These are phyloP conservation scores for Microtus ochrogaster DNA, from an alignment of 2,113 vertebrate species.

Conservation along the genomic window DNA sequence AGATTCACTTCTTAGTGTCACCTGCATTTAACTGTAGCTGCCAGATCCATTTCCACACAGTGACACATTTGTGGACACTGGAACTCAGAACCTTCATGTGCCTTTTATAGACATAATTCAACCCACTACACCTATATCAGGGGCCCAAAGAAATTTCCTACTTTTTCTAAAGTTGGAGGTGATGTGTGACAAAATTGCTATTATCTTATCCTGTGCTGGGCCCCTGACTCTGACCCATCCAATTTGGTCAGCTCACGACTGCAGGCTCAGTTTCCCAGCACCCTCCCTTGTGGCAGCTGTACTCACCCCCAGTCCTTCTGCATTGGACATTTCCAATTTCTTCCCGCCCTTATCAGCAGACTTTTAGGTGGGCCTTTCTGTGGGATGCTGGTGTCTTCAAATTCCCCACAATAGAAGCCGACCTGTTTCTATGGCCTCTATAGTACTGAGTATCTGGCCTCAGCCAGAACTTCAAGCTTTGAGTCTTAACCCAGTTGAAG, in stretches of 20 bases:
- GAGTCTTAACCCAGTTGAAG: not conserved
- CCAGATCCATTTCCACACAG: not conserved
- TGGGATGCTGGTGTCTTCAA: not conserved
- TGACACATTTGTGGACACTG: not conserved
- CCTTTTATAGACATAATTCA: not conserved
- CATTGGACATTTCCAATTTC: not conserved
- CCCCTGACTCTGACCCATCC: not conserved
- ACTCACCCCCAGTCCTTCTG: accelerated
- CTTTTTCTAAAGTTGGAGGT: not conserved
- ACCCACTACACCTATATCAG: not conserved
- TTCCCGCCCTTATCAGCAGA: not conserved
- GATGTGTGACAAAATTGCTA: not conserved
- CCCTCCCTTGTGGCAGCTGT: not conserved
- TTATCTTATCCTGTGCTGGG: not conserved
- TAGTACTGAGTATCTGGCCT: accelerated
- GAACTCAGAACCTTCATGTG: not conserved
- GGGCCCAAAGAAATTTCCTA: not conserved
- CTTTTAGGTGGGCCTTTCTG: not conserved
- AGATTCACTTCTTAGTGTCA: not conserved
- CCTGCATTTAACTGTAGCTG: not conserved
- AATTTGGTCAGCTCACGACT: not conserved
- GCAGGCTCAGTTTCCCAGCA: accelerated
- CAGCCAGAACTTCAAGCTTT: not conserved
- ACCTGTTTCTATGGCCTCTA: not conserved
- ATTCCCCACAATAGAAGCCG: not conserved